Evolutionary conservation across 2,888 invertebrate genomes (phyloP).

Genomic region (Nipponacmea schrenckii): DNA sequence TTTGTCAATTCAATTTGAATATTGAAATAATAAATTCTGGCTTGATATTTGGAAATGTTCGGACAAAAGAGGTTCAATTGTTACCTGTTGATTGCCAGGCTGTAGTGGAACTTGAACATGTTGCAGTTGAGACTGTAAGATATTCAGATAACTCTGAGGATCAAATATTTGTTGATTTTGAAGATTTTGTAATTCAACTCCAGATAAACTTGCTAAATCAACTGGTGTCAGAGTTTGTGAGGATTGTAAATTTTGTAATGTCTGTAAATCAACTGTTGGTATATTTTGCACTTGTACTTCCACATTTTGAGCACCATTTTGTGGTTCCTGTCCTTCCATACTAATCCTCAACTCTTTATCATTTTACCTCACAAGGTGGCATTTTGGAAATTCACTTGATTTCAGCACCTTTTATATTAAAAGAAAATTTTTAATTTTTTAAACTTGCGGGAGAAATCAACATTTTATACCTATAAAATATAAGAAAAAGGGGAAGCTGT

Average conservation of each 20-base stretch:
- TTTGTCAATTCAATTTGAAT: no score
- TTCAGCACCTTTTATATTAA: no score
- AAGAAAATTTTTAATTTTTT: no score
- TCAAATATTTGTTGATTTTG: constrained; percentile 8
- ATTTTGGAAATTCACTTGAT: no score
- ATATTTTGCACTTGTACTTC: not conserved
- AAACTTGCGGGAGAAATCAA: no score
- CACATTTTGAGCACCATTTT: not conserved
- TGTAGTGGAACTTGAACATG: not conserved
- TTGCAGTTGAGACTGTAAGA: not conserved
- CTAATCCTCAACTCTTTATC: no score
- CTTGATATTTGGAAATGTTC: no score
- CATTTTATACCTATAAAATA: no score
- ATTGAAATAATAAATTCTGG: no score
- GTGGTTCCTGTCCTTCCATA: constrained; percentile 2
- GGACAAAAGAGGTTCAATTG: no score
- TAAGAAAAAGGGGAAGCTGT: no score
- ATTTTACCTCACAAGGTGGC: no score
- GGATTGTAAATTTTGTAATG: not conserved
- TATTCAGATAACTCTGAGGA: not conserved
- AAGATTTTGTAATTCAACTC: constrained; percentile 1
- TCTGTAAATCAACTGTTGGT: not conserved
- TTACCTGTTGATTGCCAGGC: not conserved
- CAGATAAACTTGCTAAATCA: not conserved
- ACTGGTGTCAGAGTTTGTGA: not conserved